Base-by-base conservation (phyloP, 2,888 invertebrate species). In the Eucriotettix oculatus region DNA sequence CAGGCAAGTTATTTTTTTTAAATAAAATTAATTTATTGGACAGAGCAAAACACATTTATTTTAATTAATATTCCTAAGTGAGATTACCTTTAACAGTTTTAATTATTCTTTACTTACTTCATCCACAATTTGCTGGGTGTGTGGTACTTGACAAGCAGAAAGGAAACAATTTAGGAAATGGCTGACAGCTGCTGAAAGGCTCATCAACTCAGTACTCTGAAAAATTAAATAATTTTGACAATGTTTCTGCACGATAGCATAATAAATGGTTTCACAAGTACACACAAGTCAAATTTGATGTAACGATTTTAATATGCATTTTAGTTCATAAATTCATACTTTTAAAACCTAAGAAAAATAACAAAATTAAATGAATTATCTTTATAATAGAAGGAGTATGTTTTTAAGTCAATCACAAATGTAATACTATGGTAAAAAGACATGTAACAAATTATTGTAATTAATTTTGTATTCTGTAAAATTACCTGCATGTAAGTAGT, bases 151-250 rank as follows among this genome's bases (percentile, higher is more conserved):
- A 59, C 85, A 87, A 1, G 86, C 84, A 60, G 94, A 92, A 59
- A 99, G 74, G 70, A 95, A 83, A 71, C 98, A 98, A 76, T 97
- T 99, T 63, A 99, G 79, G 76, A 98, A 98, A 74, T 98, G 99
- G 63, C 94, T 89, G 59, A 95, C 87, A 1, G 92, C 95, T 1
- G 87, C 82, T 0, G 96, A 88, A 64, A 95, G 77, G 71, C 87
- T 88, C 87, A 95, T 90, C 70, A 91, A 80, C 72, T 96, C 96
- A 59, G 90, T 88, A 61, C 85, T 84, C 83, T 86, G 71, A 58
- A 72, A 67, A 58, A 62, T 3, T 29, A 29, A 29, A 29, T 29
- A 29, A 29, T 29, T 29, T 7, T 29, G 29, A 5, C 29, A 29
- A 29, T 29, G 29, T 29, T 29, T 7, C 29, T 29, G 29, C 29